Percentiles rank a stretch among this genome's conserved stretches.
Conservation (phyloP, 2,113 vertebrate species). For the Mesocricetus auratus region DNA sequence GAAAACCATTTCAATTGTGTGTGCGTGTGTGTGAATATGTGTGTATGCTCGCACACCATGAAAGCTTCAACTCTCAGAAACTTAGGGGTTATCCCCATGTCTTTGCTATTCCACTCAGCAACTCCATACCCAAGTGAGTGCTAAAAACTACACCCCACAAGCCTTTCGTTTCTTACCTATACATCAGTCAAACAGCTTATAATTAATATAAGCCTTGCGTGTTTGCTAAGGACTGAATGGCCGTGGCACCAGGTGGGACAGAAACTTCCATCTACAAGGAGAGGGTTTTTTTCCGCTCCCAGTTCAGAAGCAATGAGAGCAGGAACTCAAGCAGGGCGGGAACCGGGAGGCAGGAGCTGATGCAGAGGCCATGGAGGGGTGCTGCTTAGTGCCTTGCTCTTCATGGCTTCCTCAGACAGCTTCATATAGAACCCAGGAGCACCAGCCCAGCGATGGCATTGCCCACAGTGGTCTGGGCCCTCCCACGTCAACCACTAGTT, state of each 20-base stretch:
- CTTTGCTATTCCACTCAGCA: not conserved
- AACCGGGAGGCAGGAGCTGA: not conserved
- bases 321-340: not conserved
- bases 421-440: not conserved
- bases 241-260: no score
- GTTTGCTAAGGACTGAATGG: no score
- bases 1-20: not conserved
- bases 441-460: not conserved
- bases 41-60: not conserved
- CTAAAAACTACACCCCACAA: not conserved
- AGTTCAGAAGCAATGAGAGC: not conserved
- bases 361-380: not conserved
- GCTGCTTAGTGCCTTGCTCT: not conserved
- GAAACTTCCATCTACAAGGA: not conserved
- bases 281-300: not conserved
- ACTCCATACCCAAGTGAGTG: not conserved
- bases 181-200: no score
- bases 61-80: not conserved
- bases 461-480: not conserved
- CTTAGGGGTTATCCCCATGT: not conserved
- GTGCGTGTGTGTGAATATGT: not conserved
- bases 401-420: not conserved
- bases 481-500: not conserved
- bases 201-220: no score
- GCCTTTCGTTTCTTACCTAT: not conserved